Conservation (phyloP, 1,140 invertebrate species). For the Theocolax elegans region DNA sequence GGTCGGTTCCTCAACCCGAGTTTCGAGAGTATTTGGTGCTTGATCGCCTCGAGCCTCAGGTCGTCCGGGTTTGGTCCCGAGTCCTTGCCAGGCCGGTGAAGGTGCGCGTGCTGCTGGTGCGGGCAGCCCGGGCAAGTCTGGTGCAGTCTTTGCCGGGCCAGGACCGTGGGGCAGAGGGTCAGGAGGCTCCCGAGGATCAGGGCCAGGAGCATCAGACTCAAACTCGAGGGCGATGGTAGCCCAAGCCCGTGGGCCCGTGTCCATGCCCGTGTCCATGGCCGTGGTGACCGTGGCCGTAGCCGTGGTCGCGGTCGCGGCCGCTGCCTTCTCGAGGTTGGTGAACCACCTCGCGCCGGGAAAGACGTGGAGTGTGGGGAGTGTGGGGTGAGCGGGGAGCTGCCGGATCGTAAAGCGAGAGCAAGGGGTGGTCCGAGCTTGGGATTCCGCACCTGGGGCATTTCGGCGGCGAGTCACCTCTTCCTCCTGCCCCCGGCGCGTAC, state of each 20-base stretch:
- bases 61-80: slow-evolving; percentile 65
- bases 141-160: slow-evolving; percentile 52
- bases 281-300: neutral
- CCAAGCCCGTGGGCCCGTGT: neutral
- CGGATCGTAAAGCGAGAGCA: slow-evolving; percentile 13
- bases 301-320: neutral
- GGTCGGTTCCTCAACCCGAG: slow-evolving; percentile 76
- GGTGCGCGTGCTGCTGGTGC: slow-evolving; percentile 56
- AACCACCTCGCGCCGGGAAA: too few species aligned
- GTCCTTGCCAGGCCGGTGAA: slow-evolving; percentile 50
- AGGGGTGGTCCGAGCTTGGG: neutral
- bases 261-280: neutral
- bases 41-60: slow-evolving; percentile 79
- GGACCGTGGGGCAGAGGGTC: slow-evolving; percentile 43
- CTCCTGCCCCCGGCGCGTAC: slow-evolving; percentile 44
- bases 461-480: slow-evolving; percentile 63
- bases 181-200: slow-evolving; percentile 50
- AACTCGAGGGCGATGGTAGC: slow-evolving; percentile 14
- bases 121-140: slow-evolving; percentile 63
- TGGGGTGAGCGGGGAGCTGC: neutral
- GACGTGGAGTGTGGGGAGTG: neutral
- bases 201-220: slow-evolving; percentile 52
- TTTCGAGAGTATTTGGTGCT: slow-evolving; percentile 80
- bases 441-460: slow-evolving; percentile 56
- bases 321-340: too few species aligned